Conservation (phyloP, 2,888 invertebrate species). For the Monoplex corrugatus region DNA sequence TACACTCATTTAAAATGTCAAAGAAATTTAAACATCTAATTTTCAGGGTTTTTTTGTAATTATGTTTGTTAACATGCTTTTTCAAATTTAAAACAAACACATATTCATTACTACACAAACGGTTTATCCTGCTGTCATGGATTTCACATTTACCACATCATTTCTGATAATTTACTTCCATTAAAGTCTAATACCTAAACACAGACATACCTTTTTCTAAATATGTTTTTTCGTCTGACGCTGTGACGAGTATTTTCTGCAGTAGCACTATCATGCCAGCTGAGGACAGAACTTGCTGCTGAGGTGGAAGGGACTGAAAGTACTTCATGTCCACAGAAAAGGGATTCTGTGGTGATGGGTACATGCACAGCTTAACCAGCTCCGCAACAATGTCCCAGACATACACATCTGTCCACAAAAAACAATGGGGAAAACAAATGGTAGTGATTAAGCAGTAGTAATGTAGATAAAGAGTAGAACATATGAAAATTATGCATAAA, state of each 20-base stretch:
- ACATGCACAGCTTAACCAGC: conserved; percentile 75
- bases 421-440: no score
- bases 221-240: conserved; percentile 70
- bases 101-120: no score
- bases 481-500: no score
- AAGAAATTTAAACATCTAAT: no score
- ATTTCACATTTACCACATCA: no score
- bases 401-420: conserved; percentile 64
- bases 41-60: no score
- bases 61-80: no score
- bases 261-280: conserved; percentile 71
- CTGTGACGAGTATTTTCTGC: conserved; percentile 70
- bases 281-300: conserved; percentile 69
- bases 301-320: conserved; percentile 66
- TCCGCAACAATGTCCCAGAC: conserved; percentile 75
- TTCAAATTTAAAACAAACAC: no score
- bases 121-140: no score
- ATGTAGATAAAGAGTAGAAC: no score
- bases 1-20: no score
- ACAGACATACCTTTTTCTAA: conserved; percentile 69
- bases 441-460: no score
- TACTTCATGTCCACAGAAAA: conserved; percentile 75
- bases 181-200: background rate
- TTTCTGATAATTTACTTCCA: background rate
- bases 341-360: conserved; percentile 75